Conservation (phyloP, 2,888 invertebrate species). For the Xestia ashworthii region DNA sequence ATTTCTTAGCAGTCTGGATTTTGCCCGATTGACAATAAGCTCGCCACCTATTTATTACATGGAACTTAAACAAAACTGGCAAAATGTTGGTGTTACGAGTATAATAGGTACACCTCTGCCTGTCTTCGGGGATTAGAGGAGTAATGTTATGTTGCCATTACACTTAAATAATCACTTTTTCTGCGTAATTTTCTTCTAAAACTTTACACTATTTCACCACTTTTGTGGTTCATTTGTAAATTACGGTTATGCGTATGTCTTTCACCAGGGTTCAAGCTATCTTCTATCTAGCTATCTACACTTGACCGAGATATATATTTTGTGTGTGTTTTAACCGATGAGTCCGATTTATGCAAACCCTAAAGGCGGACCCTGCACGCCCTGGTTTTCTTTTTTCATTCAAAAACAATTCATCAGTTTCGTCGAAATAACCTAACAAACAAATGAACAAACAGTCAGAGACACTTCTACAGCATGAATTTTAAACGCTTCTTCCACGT, state of each 20-base stretch:
- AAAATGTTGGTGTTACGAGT: too few relatives aligned
- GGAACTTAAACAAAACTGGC: too few relatives aligned
- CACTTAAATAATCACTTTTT: background rate
- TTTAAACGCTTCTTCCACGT: slow-evolving; percentile 9
- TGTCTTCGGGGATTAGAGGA: background rate
- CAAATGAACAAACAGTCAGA: background rate
- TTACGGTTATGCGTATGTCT: background rate
- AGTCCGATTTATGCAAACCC: background rate
- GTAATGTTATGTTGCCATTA: background rate
- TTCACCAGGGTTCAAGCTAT: background rate
- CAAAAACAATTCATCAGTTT: background rate
- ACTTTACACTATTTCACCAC: background rate
- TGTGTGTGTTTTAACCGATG: background rate
- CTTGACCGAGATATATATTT: background rate
- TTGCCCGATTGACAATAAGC: too few relatives aligned
- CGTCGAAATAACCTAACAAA: background rate
- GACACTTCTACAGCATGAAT: background rate
- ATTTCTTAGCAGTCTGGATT: too few relatives aligned
- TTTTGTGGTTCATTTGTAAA: background rate
- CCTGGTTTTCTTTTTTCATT: background rate
- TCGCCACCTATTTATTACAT: too few relatives aligned
- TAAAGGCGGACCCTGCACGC: background rate
- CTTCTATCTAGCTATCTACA: too few relatives aligned
- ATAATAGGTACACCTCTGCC: too few relatives aligned
- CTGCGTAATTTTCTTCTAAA: background rate